Evolutionary conservation across 1,140 invertebrate species (phyloP).

Genomic region (Lethrus apterus): DNA sequence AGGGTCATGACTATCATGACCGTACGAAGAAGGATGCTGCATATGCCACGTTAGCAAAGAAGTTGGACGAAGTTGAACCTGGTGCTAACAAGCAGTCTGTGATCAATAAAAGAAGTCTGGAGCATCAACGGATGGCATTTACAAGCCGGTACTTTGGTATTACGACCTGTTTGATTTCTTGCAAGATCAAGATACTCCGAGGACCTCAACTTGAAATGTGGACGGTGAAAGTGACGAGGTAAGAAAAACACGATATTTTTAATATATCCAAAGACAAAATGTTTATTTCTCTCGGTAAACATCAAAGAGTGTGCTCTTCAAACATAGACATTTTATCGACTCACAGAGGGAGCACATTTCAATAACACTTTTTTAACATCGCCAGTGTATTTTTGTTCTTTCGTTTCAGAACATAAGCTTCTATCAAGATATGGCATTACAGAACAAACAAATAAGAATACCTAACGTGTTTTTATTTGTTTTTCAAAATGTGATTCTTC

Average conservation of each 20-base stretch:
- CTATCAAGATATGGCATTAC: not conserved
- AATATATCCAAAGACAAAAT: slow-evolving; percentile 1
- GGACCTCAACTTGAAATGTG: slow-evolving; percentile 14
- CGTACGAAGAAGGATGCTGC: slow-evolving; percentile 4
- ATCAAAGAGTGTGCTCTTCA: not conserved
- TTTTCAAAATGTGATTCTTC: slow-evolving; percentile 20
- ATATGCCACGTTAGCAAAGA: slow-evolving; percentile 1
- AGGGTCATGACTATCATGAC: slow-evolving; percentile 5
- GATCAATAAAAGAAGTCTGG: slow-evolving; percentile 7
- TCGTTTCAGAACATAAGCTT: not conserved
- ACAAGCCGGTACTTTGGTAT: slow-evolving; percentile 8
- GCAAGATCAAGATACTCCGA: slow-evolving; percentile 23
- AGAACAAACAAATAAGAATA: not conserved
- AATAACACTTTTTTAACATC: no score
- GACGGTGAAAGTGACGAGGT: slow-evolving; percentile 17
- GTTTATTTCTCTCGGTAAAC: not conserved
- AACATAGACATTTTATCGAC: not conserved
- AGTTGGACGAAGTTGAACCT: slow-evolving; percentile 8
- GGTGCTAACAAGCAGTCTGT: slow-evolving; percentile 7
- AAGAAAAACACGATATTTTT: slow-evolving; percentile 15
- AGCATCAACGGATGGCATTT: slow-evolving; percentile 1
- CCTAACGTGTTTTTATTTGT: slow-evolving; percentile 1
- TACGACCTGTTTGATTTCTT: slow-evolving; percentile 6
- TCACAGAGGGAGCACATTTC: no score
- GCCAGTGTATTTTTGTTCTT: no score